phyloP scores from a whole-genome alignment of 2,888 invertebrate genomes.

The Diogma glabrata region DNA sequence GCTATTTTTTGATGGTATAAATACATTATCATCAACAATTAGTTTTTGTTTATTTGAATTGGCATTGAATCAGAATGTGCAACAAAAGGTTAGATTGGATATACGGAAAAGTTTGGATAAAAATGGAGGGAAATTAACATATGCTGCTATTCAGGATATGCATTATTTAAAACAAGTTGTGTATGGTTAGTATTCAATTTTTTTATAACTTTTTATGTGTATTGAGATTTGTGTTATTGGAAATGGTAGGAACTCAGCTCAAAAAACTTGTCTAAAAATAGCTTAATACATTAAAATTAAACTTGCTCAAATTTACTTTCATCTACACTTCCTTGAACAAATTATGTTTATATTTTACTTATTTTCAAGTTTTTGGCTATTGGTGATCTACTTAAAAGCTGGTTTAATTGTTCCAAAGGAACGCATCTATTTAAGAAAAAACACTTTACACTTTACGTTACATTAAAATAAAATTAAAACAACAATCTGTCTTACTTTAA shows the following conservation, averaged over 20 bases:
- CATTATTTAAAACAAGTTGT: conserved; percentile 34
- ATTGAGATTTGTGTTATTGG: not conserved
- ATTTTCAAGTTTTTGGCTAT: too few species aligned
- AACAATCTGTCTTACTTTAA: too few species aligned
- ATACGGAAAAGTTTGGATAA: conserved; percentile 28
- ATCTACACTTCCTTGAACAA: too few species aligned
- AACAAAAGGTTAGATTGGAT: conserved; percentile 29
- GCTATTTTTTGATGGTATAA: conserved; percentile 38
- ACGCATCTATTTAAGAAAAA: too few species aligned
- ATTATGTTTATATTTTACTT: too few species aligned
- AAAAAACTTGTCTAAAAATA: too few species aligned
- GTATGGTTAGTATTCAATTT: conserved; percentile 26
- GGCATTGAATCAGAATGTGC: conserved; percentile 33
- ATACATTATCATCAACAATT: conserved; percentile 37
- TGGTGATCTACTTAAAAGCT: too few species aligned
- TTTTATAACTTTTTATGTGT: not conserved
- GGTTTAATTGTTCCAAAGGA: too few species aligned
- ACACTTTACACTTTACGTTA: too few species aligned
- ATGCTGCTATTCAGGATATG: conserved; percentile 34
- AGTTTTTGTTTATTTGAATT: conserved; percentile 32
- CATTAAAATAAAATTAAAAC: too few species aligned
- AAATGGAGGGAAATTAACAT: conserved; percentile 30
- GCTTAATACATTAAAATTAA: too few species aligned
- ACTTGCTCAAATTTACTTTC: not conserved
- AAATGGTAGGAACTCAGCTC: too few species aligned